A percentile compares a stretch with the other conserved stretches of the same genome.
These are phyloP conservation scores for Oryzias sinensis DNA, from an alignment of 2,797 vertebrate species.

Conservation along the genomic window DNA sequence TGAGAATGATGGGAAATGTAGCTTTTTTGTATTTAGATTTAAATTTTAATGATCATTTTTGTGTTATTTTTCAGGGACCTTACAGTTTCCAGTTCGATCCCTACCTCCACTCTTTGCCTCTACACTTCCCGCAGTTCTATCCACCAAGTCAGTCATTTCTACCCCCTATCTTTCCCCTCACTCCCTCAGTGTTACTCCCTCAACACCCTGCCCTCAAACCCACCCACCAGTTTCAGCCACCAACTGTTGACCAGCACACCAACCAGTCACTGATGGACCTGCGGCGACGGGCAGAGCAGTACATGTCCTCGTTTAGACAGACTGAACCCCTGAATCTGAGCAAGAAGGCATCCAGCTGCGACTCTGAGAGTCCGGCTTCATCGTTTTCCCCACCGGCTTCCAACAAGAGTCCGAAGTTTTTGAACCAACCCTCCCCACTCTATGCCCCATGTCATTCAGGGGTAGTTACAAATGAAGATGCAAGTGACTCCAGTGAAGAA, in stretches of 20 bases:
- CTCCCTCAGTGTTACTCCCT: constrained; percentile 19
- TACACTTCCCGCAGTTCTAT: constrained; percentile 48
- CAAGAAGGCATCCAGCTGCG: constrained; percentile 37
- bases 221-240: constrained; percentile 2
- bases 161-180: constrained; percentile 35
- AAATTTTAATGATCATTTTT: background rate
- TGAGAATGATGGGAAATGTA: too few relatives aligned
- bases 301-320: constrained; percentile 64
- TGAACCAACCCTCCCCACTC: constrained; percentile 73
- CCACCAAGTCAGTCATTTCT: constrained; percentile 23
- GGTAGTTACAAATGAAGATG: constrained; percentile 17
- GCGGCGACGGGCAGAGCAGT: constrained; percentile 71
- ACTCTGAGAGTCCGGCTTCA: constrained; percentile 43
- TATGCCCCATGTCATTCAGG: constrained; percentile 37
- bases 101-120: constrained; percentile 30
- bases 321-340: constrained; percentile 77
- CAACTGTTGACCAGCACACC: background rate
- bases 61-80: constrained; percentile 35
- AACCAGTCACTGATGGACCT: constrained; percentile 66
- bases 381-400: constrained; percentile 64
- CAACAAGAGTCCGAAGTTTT: constrained; percentile 73
- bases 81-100: constrained; percentile 32
- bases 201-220: constrained; percentile 13
- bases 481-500: constrained; percentile 4
- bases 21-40: background rate